Percentiles rank a stretch among this genome's conserved stretches.
Conservation (phyloP, 1,140 invertebrate species). For the Neodiprion virginianus region DNA sequence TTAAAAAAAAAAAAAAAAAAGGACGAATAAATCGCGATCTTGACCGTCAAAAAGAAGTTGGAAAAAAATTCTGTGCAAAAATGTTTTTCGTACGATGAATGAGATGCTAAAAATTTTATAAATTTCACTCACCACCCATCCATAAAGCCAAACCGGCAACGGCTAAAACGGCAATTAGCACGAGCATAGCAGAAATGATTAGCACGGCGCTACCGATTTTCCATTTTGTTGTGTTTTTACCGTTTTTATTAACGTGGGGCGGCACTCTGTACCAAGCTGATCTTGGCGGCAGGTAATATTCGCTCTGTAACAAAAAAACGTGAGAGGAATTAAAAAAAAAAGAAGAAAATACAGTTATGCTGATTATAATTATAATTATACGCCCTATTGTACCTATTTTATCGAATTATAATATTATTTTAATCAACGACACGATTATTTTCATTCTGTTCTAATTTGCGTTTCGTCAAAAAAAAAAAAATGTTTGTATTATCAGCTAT, state of each 20-base stretch:
- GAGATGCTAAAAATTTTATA: too few relatives aligned
- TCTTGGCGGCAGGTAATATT: slow-evolving; percentile 52
- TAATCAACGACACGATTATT: too few relatives aligned
- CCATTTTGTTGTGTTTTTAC: slow-evolving; percentile 50
- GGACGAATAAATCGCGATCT: neutral
- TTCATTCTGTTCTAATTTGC: too few relatives aligned
- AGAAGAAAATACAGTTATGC: too few relatives aligned
- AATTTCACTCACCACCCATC: slow-evolving; percentile 69
- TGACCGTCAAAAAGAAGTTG: neutral
- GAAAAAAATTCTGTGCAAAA: too few relatives aligned
- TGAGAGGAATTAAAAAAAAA: too few relatives aligned
- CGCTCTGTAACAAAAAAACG: slow-evolving; percentile 47
- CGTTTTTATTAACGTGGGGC: slow-evolving; percentile 42
- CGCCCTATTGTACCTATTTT: too few relatives aligned
- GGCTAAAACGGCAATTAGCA: slow-evolving; percentile 73
- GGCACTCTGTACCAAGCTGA: slow-evolving; percentile 54
- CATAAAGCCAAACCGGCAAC: slow-evolving; percentile 79
- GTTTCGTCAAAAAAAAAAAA: too few relatives aligned
- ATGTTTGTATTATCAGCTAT: too few relatives aligned
- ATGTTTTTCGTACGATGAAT: too few relatives aligned
- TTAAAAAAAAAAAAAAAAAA: neutral
- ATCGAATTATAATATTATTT: too few relatives aligned
- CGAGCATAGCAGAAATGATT: slow-evolving; percentile 71
- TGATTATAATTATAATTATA: too few relatives aligned
- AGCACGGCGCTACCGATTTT: slow-evolving; percentile 71